A percentile compares a stretch with the other conserved stretches of the same genome.
Evolutionary conservation across 2,888 invertebrate genomes (phyloP).

Genomic region (Notodonta dromedarius): DNA sequence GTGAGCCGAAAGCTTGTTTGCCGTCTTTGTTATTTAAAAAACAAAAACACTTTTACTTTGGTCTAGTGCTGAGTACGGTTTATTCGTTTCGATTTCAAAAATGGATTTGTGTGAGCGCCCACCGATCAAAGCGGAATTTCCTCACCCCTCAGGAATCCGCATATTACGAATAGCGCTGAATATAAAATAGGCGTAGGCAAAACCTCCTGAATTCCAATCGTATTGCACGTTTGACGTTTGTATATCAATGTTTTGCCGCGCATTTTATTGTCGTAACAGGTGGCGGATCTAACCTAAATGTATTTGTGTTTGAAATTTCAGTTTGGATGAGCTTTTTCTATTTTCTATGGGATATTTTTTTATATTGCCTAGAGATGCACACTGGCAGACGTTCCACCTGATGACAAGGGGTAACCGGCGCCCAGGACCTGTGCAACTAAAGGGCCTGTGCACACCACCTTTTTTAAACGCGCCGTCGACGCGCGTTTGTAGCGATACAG

Average conservation of each 20-base stretch:
- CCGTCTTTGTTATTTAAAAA: no score
- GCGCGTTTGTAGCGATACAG: no score
- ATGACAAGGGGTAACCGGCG: no score
- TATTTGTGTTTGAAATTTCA: constrained; percentile 15
- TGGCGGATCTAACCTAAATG: constrained; percentile 16
- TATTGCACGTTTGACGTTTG: constrained; percentile 47
- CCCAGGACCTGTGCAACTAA: no score
- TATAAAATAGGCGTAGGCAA: constrained; percentile 32
- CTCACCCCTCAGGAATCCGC: constrained; percentile 33
- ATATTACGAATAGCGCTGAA: constrained; percentile 39
- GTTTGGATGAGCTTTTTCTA: constrained; percentile 15
- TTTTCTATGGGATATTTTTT: background rate
- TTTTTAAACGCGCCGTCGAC: no score
- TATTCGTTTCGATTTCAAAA: constrained; percentile 23
- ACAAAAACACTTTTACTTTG: no score
- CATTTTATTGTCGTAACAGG: constrained; percentile 42
- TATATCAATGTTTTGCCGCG: constrained; percentile 42
- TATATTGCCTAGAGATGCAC: no score
- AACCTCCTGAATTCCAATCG: constrained; percentile 42
- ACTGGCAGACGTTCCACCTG: no score
- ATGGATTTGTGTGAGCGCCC: constrained; percentile 28
- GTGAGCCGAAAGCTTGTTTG: no score
- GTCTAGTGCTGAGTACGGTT: constrained; percentile 8
- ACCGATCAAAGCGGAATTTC: constrained; percentile 25
- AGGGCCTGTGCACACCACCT: no score